Evolutionary conservation across 2,113 vertebrate species (phyloP).

Genomic region (Dromiciops gliroides): DNA sequence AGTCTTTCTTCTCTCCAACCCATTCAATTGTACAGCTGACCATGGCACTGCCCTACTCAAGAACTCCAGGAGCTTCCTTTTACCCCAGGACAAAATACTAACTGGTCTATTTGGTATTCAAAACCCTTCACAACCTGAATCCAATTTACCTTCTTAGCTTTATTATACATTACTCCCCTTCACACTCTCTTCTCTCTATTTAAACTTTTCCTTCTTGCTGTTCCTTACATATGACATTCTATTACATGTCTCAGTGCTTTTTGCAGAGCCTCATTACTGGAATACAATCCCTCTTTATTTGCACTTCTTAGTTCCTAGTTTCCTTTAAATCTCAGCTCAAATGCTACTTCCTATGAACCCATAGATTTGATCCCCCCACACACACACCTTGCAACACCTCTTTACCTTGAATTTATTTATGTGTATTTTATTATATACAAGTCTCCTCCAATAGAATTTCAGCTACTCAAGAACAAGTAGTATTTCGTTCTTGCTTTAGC

Average conservation of each 20-base stretch:
- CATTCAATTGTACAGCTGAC: too few relatives aligned
- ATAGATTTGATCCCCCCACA: too few relatives aligned
- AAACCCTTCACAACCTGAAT: neutral
- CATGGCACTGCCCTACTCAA: neutral
- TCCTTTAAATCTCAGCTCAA: too few relatives aligned
- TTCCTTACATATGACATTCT: neutral
- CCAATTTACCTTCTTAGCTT: neutral
- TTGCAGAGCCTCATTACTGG: neutral
- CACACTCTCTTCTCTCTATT: neutral
- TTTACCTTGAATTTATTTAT: too few relatives aligned
- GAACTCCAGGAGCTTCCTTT: neutral
- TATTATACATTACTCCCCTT: neutral
- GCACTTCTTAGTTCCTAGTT: neutral
- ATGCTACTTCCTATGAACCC: too few relatives aligned
- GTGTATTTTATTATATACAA: too few relatives aligned
- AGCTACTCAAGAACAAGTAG: neutral
- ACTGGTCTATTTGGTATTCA: neutral
- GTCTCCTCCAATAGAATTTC: too few relatives aligned
- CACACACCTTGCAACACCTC: too few relatives aligned
- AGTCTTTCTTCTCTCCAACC: neutral
- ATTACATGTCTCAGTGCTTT: neutral
- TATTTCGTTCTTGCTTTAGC: neutral
- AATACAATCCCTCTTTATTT: neutral
- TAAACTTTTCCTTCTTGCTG: neutral
- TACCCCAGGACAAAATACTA: neutral